Evolutionary conservation across 2,113 vertebrate species (phyloP).

Genomic region (Phyllostomus discolor): DNA sequence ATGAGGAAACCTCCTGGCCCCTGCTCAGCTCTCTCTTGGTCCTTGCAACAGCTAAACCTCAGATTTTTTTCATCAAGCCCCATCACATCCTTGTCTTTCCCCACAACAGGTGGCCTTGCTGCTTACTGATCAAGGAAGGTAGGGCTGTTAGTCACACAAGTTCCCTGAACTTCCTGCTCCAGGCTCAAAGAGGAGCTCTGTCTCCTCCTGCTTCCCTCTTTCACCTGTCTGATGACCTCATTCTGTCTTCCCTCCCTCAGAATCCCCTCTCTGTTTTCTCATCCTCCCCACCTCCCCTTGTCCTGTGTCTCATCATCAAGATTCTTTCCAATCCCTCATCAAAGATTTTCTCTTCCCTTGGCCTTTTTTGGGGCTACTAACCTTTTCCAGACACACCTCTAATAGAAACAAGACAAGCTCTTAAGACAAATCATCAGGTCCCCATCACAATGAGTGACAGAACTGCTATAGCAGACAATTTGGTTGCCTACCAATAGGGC

Average conservation of each 20-base stretch:
- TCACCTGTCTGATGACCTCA: background rate
- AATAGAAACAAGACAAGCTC: background rate
- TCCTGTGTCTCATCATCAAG: background rate
- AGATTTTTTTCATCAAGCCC: background rate
- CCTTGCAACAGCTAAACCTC: background rate
- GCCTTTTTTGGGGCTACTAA: accelerated
- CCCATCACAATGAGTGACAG: background rate
- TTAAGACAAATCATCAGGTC: background rate
- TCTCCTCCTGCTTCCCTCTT: background rate
- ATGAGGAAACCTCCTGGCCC: accelerated
- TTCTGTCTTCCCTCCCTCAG: background rate
- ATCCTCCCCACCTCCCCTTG: background rate
- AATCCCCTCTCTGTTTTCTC: background rate
- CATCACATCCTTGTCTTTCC: background rate
- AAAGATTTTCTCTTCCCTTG: background rate
- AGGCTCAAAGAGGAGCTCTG: background rate
- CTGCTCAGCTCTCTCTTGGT: background rate
- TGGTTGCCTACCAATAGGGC: no score
- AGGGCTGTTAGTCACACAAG: no score
- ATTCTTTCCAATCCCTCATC: background rate
- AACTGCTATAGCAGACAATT: background rate
- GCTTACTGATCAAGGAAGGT: background rate
- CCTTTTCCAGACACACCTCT: background rate
- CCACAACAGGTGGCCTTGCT: background rate
- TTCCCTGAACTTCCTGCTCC: background rate